Conservation (phyloP, 2,888 invertebrate genomes). For the Elmis aenea region DNA sequence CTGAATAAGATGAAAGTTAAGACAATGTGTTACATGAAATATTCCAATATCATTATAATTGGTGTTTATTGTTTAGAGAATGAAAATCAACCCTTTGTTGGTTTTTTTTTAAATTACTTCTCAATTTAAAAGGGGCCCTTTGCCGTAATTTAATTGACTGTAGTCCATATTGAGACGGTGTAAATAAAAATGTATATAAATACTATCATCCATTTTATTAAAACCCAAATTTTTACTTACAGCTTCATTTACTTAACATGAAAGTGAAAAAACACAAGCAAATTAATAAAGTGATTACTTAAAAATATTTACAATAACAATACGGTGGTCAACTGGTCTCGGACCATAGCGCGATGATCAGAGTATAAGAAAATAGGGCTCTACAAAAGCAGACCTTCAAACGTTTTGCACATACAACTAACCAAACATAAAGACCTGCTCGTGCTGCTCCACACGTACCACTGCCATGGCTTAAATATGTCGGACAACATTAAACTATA, state of each 20-base stretch:
- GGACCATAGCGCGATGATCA: constrained; percentile 41
- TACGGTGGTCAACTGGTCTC: constrained; percentile 46
- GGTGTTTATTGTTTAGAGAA: no score
- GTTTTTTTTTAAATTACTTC: no score
- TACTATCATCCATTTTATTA: constrained; percentile 48
- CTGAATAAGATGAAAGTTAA: no score
- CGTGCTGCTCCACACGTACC: constrained; percentile 9
- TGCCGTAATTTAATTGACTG: no score
- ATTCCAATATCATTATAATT: no score
- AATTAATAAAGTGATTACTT: constrained; percentile 46
- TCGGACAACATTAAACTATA: constrained; percentile 34
- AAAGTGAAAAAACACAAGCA: constrained; percentile 47
- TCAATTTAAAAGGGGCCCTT: no score
- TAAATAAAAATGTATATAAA: background rate
- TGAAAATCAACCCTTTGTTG: no score
- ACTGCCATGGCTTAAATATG: constrained; percentile 15
- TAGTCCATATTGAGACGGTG: no score
- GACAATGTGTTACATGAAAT: no score
- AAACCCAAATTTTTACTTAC: constrained; percentile 48
- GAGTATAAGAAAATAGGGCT: constrained; percentile 43
- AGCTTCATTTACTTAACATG: constrained; percentile 48
- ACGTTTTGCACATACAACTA: constrained; percentile 25
- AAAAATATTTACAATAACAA: constrained; percentile 50
- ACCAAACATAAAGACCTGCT: constrained; percentile 17
- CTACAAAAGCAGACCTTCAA: constrained; percentile 44